Evolutionary conservation across 2,888 invertebrate species (phyloP).

Genomic region (Frankliniella fusca): DNA sequence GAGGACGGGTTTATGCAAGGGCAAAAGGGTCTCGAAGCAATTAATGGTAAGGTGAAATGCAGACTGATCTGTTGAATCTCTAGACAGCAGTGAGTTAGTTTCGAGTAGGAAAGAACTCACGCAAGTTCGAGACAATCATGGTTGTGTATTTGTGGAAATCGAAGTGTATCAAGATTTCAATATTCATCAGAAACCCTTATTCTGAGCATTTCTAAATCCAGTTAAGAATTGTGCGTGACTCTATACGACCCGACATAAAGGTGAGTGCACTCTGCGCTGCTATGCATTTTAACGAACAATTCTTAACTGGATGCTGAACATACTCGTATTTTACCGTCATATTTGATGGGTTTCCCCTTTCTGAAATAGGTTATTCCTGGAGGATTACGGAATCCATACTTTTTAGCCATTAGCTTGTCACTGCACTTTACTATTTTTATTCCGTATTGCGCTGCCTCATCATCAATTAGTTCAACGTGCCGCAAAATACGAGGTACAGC

Average conservation of each 20-base stretch:
- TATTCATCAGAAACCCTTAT: not conserved
- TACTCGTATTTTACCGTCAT: conserved; percentile 58
- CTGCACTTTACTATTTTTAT: conserved; percentile 84
- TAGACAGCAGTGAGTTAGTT: too few species aligned
- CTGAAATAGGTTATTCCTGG: conserved; percentile 89
- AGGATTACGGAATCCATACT: conserved; percentile 83
- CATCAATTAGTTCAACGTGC: conserved; percentile 84
- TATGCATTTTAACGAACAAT: too few species aligned
- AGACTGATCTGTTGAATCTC: too few species aligned
- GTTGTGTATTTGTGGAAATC: not conserved
- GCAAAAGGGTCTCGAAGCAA: too few species aligned
- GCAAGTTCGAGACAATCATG: not conserved
- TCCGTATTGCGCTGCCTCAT: conserved; percentile 86
- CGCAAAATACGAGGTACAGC: conserved; percentile 74
- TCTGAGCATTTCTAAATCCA: too few species aligned
- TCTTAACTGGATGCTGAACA: not conserved
- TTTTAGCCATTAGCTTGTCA: conserved; percentile 87
- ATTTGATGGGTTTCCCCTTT: conserved; percentile 80
- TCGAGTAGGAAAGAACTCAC: too few species aligned
- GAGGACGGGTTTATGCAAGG: not conserved
- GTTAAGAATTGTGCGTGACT: too few species aligned
- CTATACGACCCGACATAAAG: too few species aligned
- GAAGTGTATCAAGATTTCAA: too few species aligned
- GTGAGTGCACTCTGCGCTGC: too few species aligned
- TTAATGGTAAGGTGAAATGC: too few species aligned